Evolutionary conservation across 2,888 invertebrate genomes (phyloP), one percentile per base, ranked within the genome.

Genomic region (Aphelenchoides bicaudatus): DNA sequence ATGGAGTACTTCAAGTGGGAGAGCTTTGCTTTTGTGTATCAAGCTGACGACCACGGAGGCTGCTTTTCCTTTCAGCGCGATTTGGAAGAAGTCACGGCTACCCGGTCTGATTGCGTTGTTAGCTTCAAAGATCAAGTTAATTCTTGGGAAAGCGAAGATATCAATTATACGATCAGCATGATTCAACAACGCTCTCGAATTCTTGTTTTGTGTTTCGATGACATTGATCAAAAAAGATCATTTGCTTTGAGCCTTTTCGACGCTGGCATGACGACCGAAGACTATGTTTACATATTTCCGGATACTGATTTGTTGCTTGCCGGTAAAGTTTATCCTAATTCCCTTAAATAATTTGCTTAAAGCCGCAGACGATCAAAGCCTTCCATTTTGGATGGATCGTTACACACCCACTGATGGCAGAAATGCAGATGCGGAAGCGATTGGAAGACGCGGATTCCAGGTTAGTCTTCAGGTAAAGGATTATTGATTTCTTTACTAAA

Each of bases 161-260:
- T 63, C 16, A 49, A 55, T 31, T 67, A 30, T 30, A 67, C 56
- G 16, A 23, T 64, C 34, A 34, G 23, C 13, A 38, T 57, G 21
- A 67, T 64, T 1, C 29, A 51, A 21, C 27, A 37, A 23, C 48
- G 61, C 23, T 47, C 64, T 13, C 31, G 64, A 39, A 64, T 68
- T 37, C 49, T 68, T 6, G 23, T 68, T 3, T 19, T 63, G 2
- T 68, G 68, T 48, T 70, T 68, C 19, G 69, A 70, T 39, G 56
- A 60, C 21, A 37, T 39, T 19, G 37, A 49, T n/a, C 55, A 61
- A 30, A 38, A 48, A 16, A 58, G 68, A 21, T 53, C 48, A 19
- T 68, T 70, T 39, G 62, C 55, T 10, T 37, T 64, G 2, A 23
- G 23, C 10, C 52, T 64, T 8, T 63, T 46, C 37, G 67, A 67